phyloP scores from a whole-genome alignment of 2,113 vertebrate species.

The Chlorodrepanis virens region DNA sequence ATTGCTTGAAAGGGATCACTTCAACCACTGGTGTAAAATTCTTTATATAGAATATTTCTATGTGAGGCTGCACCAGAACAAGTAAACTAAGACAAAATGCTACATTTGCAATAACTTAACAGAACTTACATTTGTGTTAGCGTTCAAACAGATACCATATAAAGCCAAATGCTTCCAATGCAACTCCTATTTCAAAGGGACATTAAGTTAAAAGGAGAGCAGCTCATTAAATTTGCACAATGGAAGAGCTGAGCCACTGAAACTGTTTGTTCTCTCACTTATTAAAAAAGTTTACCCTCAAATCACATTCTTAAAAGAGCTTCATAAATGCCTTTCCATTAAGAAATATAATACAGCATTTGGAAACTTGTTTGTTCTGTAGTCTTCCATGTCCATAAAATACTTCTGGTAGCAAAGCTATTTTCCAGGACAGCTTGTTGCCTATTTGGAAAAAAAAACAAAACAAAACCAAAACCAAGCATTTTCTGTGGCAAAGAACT shows the following conservation, averaged over 20 bases:
- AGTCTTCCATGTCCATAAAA: neutral
- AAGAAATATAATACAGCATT: neutral
- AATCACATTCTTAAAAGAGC: neutral
- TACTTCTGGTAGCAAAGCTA: neutral
- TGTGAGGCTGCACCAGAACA: neutral
- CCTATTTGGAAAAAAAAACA: neutral
- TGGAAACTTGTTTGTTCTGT: neutral
- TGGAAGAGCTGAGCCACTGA: neutral
- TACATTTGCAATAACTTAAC: neutral
- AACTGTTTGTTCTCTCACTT: conserved; percentile 31
- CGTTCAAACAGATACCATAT: neutral
- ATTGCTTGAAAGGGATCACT: neutral
- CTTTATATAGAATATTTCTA: neutral
- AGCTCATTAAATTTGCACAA: conserved; percentile 28
- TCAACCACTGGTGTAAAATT: neutral
- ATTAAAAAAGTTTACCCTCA: neutral
- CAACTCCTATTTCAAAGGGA: conserved; percentile 13
- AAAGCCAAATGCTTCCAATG: conserved; percentile 11
- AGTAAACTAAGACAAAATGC: neutral
- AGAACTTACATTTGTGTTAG: neutral
- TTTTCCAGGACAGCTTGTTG: neutral
- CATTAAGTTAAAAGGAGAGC: neutral
- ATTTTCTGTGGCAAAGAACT: neutral
- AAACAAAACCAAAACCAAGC: neutral
- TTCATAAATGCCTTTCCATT: conserved; percentile 20